Conservation (phyloP, 2,113 vertebrate genomes). For the Corythoichthys intestinalis region DNA sequence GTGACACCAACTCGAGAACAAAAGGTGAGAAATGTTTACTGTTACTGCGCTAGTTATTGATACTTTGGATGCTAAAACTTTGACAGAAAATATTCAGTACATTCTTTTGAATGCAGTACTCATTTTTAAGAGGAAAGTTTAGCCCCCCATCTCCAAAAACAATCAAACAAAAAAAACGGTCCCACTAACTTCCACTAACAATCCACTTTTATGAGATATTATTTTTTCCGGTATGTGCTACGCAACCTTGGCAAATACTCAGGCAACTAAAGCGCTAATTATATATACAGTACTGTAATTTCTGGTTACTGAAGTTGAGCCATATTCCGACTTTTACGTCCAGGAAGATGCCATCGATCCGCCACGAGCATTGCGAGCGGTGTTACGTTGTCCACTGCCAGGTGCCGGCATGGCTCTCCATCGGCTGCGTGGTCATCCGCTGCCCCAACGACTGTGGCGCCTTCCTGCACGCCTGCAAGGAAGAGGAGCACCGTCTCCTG, state of each 20-base stretch:
- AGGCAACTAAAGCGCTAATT: not conserved
- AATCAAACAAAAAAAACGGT: too few species aligned
- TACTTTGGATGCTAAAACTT: not conserved
- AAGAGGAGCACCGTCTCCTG: constrained; percentile 85
- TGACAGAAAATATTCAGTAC: not conserved
- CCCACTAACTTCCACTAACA: not conserved
- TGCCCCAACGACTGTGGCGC: constrained; percentile 83
- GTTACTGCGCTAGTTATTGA: constrained; percentile 10
- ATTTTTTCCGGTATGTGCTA: not conserved
- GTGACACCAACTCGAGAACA: constrained; percentile 39
- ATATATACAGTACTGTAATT: not conserved
- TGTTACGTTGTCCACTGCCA: constrained; percentile 81
- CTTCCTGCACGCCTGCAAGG: constrained; percentile 87
- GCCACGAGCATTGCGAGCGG: constrained; percentile 83
- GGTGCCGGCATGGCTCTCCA: constrained; percentile 59
- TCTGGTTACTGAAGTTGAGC: too few species aligned
- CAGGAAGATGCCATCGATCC: constrained; percentile 40
- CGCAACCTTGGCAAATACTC: not conserved
- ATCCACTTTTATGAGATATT: not conserved
- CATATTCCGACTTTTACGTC: not conserved
- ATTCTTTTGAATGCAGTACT: not conserved
- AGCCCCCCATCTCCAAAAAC: too few species aligned
- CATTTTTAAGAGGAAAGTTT: not conserved
- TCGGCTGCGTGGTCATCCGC: constrained; percentile 80
- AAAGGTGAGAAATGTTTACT: constrained; percentile 50